Percentiles rank a stretch among this genome's conserved stretches.
Conservation (phyloP, 2,888 invertebrate species). For the Acanthosepion esculentum region DNA sequence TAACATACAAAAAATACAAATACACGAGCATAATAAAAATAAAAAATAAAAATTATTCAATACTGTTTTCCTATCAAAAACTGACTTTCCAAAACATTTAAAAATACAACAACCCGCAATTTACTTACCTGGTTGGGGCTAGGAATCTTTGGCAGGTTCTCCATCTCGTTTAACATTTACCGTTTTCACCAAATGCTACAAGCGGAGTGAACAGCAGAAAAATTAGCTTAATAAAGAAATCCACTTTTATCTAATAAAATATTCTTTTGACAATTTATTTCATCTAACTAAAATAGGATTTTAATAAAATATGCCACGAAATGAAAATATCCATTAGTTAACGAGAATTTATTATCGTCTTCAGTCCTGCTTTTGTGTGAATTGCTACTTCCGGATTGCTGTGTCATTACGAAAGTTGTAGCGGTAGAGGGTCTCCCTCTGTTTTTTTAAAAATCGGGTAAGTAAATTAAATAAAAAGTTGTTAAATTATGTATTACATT, state of each 20-base stretch:
- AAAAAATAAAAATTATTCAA: neutral
- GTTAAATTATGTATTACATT: neutral
- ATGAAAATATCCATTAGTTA: neutral
- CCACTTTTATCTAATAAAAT: neutral
- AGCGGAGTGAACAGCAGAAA: neutral
- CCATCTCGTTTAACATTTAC: neutral
- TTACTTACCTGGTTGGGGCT: slow-evolving; percentile 44
- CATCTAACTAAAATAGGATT: neutral
- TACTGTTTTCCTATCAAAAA: neutral
- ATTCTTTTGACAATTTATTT: neutral
- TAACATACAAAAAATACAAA: neutral
- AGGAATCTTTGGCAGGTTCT: slow-evolving; percentile 40
- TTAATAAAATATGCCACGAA: neutral
- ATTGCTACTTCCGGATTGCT: slow-evolving; percentile 38
- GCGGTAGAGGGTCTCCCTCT: neutral
- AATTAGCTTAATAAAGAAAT: neutral
- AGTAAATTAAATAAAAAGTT: neutral
- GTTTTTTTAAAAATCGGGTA: neutral
- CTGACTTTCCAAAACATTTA: neutral
- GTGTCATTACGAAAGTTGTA: slow-evolving; percentile 34
- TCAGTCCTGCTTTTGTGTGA: neutral
- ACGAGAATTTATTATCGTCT: neutral
- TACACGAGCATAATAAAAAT: neutral
- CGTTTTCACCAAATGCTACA: neutral
- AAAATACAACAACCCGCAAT: neutral